A percentile compares a stretch with the other conserved stretches of the same genome.
Conservation (phyloP, 2,113 vertebrate genomes). For the Mastomys natalensis region DNA sequence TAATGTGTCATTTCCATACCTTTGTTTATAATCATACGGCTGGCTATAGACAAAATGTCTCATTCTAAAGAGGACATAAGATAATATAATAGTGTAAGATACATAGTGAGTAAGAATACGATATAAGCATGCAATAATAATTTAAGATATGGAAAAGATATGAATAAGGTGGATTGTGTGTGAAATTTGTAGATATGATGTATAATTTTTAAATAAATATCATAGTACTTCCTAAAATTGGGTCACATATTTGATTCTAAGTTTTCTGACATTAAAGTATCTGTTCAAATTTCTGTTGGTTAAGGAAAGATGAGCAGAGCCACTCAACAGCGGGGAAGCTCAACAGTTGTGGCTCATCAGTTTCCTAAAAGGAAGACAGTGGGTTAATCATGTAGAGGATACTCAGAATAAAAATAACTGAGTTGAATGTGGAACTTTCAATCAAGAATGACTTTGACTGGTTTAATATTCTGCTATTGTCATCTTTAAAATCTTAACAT, state of each 20-base stretch:
- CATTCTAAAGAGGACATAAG: background rate
- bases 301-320: background rate
- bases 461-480: background rate
- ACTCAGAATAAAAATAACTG: background rate
- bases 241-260: background rate
- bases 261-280: background rate
- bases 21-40: background rate
- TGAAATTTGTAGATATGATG: background rate
- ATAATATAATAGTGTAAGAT: background rate
- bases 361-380: too few species aligned
- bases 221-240: background rate
- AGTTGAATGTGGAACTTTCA: background rate
- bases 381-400: background rate
- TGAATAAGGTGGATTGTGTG: background rate
- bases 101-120: background rate
- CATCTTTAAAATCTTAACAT: background rate
- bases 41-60: background rate
- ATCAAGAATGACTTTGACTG: background rate
- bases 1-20: background rate
- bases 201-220: background rate
- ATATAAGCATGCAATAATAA: background rate
- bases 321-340: background rate
- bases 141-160: background rate
- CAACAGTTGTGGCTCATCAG: too few species aligned
- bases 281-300: background rate